phyloP scores from a whole-genome alignment of 2,888 invertebrate species.

The Mesochorus sp. region DNA sequence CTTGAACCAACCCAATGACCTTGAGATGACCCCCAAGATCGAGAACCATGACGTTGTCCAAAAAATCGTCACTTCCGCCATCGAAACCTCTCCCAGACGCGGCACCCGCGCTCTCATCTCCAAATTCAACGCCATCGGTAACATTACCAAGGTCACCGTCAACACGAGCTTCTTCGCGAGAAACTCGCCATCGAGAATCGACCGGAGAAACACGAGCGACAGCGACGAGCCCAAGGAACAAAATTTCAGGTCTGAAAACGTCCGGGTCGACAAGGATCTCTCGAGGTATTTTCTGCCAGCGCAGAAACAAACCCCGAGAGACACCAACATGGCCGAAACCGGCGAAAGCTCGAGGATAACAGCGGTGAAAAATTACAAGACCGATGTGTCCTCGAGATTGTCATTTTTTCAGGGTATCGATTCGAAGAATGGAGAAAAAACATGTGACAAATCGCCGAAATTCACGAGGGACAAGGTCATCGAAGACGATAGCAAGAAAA shows the following conservation, averaged over 20 bases:
- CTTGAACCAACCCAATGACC: too few relatives aligned
- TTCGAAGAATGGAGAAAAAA: not conserved
- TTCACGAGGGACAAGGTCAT: conserved; percentile 18
- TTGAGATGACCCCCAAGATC: conserved; percentile 64
- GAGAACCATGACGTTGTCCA: conserved; percentile 71
- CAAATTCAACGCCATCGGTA: conserved; percentile 86
- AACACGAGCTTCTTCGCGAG: conserved; percentile 83
- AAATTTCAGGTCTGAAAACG: conserved; percentile 49
- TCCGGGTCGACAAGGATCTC: conserved; percentile 70
- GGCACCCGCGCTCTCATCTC: conserved; percentile 84
- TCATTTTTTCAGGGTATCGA: conserved; percentile 51
- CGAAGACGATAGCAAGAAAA: not conserved
- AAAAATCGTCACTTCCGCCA: conserved; percentile 74
- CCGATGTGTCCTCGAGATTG: conserved; percentile 41
- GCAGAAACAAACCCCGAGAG: conserved; percentile 41
- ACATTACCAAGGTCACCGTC: conserved; percentile 84
- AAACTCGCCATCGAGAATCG: conserved; percentile 67
- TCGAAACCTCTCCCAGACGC: conserved; percentile 74
- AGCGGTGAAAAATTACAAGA: too few relatives aligned
- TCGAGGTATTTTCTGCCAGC: conserved; percentile 74
- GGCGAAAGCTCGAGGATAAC: not conserved
- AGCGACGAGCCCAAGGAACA: conserved; percentile 47
- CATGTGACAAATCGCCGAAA: conserved; percentile 59
- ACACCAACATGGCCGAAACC: not conserved
- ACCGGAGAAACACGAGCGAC: conserved; percentile 58